These are phyloP conservation scores for Labia minor DNA, from an alignment of 2,888 invertebrate genomes.

Conservation along the genomic window DNA sequence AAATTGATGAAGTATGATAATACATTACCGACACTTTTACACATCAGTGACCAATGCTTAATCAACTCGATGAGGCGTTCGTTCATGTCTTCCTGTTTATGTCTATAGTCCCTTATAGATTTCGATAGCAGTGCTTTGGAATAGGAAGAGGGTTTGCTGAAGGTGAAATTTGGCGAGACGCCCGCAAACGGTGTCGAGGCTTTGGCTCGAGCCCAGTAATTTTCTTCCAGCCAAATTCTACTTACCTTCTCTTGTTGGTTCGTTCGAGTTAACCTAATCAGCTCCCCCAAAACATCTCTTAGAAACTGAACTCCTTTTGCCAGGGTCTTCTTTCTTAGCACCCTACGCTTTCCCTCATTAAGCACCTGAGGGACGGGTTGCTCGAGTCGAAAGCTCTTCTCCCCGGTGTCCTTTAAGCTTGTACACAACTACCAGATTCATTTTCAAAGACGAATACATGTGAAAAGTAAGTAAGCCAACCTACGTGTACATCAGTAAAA, in stretches of 20 bases:
- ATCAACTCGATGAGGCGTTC: neutral
- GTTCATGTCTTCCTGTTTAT: neutral
- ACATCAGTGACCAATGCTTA: neutral
- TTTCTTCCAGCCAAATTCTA: neutral
- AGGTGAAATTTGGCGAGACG: neutral
- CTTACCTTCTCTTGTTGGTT: neutral
- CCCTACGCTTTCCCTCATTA: neutral
- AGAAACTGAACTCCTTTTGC: neutral
- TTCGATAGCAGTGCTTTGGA: neutral
- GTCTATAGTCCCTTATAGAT: neutral
- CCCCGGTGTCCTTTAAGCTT: neutral
- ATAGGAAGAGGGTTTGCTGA: too few species aligned
- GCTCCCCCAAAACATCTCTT: neutral
- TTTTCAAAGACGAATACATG: neutral
- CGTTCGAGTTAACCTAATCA: constrained; percentile 13
- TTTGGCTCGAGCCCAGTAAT: neutral
- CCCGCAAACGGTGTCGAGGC: neutral
- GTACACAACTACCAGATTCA: neutral
- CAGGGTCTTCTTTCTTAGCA: neutral
- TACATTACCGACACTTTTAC: neutral
- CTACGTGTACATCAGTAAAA: neutral
- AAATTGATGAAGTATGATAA: neutral
- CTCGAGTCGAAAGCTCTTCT: neutral
- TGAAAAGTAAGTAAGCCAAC: neutral
- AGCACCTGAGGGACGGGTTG: neutral